Evolutionary conservation across 2,888 invertebrate genomes (phyloP), one percentile per base, ranked within the genome.

Genomic region (Leucania comma): DNA sequence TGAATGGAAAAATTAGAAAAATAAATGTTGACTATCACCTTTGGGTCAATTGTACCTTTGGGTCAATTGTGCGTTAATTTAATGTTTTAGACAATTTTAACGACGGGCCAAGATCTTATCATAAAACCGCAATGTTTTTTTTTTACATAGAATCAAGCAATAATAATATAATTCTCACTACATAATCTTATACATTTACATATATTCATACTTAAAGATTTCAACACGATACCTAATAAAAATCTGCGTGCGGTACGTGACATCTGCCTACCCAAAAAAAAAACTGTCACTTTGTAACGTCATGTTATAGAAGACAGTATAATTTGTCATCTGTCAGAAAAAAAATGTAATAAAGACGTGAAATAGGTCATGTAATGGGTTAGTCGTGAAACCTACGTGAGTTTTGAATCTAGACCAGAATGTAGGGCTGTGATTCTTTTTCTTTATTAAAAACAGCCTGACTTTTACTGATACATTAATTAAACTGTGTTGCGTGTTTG

Each of bases 251-350:
- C 10, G 2, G 57, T 62, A 71, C 81, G 81, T 80, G 80, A 74
- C 70, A 68, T 69, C 9, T 67, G 68, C 62, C 48, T 80, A 51
- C 68, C 54, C 60, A 60, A 57, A 80, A 79, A 79, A 77, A 80
- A 75, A 72, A 59, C 74, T 78, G 73, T 81, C 69, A 68, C 78
- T 80, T 61, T 77, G 71, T 72, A 51, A 50, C 51, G 42, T 68
- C 72, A 56, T 73, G 42, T 68, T 69, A 56, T 73, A 26, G 56
- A 68, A 70, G 75, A 78, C 78, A 72, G 53, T 68, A 54, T 75
- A 70, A 81, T 81, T 77, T 72, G 73, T 66, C 72, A 82, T 83
- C 82, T 64, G 75, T 59, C 61, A 79, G 66, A 80, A 78, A 78
- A 35, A 76, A 75, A 68, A 60, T 26, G 63, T 56, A 59, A 64